Percentiles rank a stretch among this genome's conserved stretches.
Conservation (phyloP, 2,888 invertebrate genomes). For the Apantesis nais region DNA sequence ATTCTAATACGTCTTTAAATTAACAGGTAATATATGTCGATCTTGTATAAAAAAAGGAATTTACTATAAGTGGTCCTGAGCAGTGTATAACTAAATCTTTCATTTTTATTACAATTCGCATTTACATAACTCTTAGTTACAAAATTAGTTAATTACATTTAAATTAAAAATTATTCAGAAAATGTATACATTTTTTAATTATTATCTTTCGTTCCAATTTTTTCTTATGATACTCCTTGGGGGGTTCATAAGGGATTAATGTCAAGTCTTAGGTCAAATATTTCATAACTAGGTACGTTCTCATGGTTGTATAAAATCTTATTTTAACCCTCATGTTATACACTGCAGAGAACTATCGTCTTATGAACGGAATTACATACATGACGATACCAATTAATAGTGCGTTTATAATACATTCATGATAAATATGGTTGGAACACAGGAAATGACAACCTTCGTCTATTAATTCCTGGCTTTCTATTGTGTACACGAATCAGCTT, state of each 20-base stretch:
- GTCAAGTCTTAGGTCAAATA: background rate
- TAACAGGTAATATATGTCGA: background rate
- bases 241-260: background rate
- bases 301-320: background rate
- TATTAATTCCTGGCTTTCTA: background rate
- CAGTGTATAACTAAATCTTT: too few species aligned
- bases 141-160: too few species aligned
- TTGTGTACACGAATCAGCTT: background rate
- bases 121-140: too few species aligned
- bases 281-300: background rate
- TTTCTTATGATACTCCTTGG: too few species aligned
- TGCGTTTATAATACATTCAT: background rate
- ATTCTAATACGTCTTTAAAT: background rate
- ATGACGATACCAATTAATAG: background rate
- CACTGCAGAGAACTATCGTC: background rate
- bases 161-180: too few species aligned
- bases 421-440: background rate
- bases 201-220: too few species aligned
- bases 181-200: too few species aligned
- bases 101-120: background rate
- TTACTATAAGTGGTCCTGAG: too few species aligned
- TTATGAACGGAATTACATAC: too few species aligned
- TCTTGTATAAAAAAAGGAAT: background rate
- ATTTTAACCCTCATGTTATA: background rate
- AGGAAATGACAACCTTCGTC: background rate